Evolutionary conservation across 2,113 vertebrate genomes (phyloP), one percentile per base, ranked within the genome.

Genomic region (Equus quagga): DNA sequence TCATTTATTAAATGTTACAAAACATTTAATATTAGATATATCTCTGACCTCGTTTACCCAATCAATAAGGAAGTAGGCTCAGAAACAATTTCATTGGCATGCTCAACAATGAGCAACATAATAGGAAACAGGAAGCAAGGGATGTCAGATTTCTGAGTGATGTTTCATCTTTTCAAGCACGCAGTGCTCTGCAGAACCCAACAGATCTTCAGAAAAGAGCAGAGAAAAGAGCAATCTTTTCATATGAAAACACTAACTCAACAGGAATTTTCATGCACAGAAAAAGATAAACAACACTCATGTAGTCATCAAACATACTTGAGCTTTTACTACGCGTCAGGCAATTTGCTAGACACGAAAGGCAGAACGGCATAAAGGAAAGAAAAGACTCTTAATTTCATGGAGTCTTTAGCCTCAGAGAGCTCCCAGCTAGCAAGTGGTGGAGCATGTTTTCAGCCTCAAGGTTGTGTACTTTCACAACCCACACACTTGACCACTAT

Each of bases 1-100:
- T 89, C n/a, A 89, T 72, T 85, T 92, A 89, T 46, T 70, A 64
- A 67, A 36, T 46, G n/a, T 46, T 76, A 92, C 9, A 72, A 92
- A 84, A 75, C 44, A 92, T 67, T 90, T 89, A 82, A 31, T 58
- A 49, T 56, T 46, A 69, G 49, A 9, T 75, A 58, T 67, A 56
- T 58, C 49, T 69, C 76, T 84, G 89, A 83, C 23, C 15, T 92
- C 36, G 60, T 70, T 92, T 86, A 90, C 46, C 23, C 46, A 80
- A 41, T 79, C 31, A 81, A 11, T 73, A 75, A 70, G 17, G 51
- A 95, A 89, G 24, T 46, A 33, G 31, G 24, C 83, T 89, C 44
- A 60, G 64, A 69, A 85, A 89, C 72, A 78, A 94, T 92, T 89
- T 91, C 36, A 69, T 19, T 67, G 69, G 46, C 33, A 60, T 56